A percentile compares a stretch with the other conserved stretches of the same genome.
These are phyloP conservation scores for Eupelmus urozonus DNA, from an alignment of 2,888 invertebrate genomes.

Conservation along the genomic window DNA sequence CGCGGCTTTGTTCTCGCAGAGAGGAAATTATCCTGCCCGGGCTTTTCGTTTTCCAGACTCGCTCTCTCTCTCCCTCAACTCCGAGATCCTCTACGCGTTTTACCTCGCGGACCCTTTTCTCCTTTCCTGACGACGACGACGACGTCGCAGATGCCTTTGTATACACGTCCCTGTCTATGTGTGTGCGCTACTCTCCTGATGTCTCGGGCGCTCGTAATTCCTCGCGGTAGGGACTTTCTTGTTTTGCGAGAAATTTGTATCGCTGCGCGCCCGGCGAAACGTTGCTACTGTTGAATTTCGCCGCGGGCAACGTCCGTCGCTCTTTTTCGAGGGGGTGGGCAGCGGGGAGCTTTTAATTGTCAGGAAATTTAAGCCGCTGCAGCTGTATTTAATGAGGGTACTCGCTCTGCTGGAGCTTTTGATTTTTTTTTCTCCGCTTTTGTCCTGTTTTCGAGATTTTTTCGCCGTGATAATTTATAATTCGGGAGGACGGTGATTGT, in stretches of 20 bases:
- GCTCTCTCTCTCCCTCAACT: neutral
- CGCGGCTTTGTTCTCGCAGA: constrained; percentile 49
- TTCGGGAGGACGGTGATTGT: neutral
- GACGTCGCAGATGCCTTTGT: neutral
- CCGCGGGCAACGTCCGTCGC: constrained; percentile 8
- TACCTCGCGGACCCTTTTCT: constrained; percentile 8
- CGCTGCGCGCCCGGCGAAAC: constrained; percentile 1
- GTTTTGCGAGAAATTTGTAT: constrained; percentile 43
- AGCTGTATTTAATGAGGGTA: constrained; percentile 21
- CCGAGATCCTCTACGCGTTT: neutral
- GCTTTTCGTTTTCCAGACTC: constrained; percentile 29
- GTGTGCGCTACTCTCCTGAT: neutral
- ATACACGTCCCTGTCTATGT: constrained; percentile 5
- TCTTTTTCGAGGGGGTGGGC: neutral
- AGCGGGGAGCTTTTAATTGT: constrained; percentile 39
- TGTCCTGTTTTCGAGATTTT: neutral
- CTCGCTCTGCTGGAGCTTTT: neutral
- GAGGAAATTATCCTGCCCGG: constrained; percentile 49
- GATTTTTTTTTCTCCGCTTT: neutral
- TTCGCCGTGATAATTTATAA: neutral
- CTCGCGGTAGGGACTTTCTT: constrained; percentile 25
- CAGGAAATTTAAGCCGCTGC: constrained; percentile 25
- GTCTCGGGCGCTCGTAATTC: constrained; percentile 16
- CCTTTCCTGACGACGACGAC: too few species aligned
- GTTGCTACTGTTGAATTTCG: constrained; percentile 21